Conservation (phyloP, 2,797 vertebrate genomes). For the Oryzias dopingdopingensis region DNA sequence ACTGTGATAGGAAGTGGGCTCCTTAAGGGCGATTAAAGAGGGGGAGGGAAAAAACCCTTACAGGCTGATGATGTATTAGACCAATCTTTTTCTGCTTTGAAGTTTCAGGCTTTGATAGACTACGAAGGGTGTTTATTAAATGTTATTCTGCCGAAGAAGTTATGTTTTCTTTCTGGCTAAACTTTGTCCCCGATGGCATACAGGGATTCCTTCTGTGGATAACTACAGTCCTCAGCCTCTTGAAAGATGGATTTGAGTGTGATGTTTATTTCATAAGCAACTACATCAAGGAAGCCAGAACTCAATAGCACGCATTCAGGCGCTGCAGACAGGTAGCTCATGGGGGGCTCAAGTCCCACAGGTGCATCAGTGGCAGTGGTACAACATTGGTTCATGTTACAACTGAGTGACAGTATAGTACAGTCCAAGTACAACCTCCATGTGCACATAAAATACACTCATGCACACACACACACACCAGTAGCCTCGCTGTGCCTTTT, state of each 20-base stretch:
- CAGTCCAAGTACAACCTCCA: conserved; percentile 6
- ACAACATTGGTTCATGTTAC: conserved; percentile 61
- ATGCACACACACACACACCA: conserved; percentile 5
- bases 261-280: conserved; percentile 70
- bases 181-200: conserved; percentile 57
- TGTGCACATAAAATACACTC: background rate
- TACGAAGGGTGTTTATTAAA: background rate
- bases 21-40: conserved; percentile 57
- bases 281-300: conserved; percentile 37
- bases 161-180: conserved; percentile 36
- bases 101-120: conserved; percentile 5
- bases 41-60: conserved; percentile 34
- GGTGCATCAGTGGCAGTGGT: conserved; percentile 48
- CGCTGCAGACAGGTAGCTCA: conserved; percentile 56
- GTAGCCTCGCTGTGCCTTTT: conserved; percentile 26
- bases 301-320: conserved; percentile 10
- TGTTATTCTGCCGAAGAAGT: conserved; percentile 6
- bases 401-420: conserved; percentile 59
- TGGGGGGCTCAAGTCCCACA: conserved; percentile 45
- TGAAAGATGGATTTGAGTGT: conserved; percentile 42
- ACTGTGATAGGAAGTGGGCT: conserved; percentile 31
- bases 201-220: conserved; percentile 41
- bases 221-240: conserved; percentile 44
- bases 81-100: conserved; percentile 14
- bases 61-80: conserved; percentile 43